phyloP scores from a whole-genome alignment of 2,888 invertebrate species.

The Yponomeuta malinellus region DNA sequence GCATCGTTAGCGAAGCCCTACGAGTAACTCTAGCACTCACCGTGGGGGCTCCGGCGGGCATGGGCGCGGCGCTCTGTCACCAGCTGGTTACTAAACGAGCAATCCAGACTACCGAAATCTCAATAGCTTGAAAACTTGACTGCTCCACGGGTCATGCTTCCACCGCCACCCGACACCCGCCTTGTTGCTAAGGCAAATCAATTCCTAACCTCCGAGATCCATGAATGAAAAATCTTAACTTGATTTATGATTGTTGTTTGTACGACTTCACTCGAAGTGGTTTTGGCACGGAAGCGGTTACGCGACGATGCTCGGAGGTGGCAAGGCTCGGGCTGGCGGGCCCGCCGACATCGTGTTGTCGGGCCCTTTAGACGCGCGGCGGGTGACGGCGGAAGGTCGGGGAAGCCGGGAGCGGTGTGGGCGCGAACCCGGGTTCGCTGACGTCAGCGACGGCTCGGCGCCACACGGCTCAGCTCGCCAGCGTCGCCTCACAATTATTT shows the following conservation, averaged over 20 bases:
- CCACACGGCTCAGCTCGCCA: conserved; percentile 56
- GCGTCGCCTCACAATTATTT: conserved; percentile 66
- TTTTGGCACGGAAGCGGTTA: conserved; percentile 3
- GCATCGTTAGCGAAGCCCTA: conserved; percentile 66
- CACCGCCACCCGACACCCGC: conserved; percentile 41
- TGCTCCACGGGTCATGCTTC: conserved; percentile 32
- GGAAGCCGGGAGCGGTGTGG: conserved; percentile 63
- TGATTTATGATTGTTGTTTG: conserved; percentile 3
- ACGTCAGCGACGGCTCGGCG: conserved; percentile 71
- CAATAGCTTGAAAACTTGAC: not conserved
- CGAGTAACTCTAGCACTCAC: conserved; percentile 61
- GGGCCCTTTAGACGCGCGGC: conserved; percentile 39
- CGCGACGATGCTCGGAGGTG: not conserved
- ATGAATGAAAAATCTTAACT: conserved; percentile 61
- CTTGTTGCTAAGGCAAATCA: conserved; percentile 63
- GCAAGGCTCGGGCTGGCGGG: not conserved
- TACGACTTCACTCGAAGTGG: not conserved
- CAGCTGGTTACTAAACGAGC: conserved; percentile 51
- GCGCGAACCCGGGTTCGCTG: conserved; percentile 65
- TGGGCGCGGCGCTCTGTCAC: conserved; percentile 67
- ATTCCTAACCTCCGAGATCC: conserved; percentile 55
- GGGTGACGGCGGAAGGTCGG: conserved; percentile 63
- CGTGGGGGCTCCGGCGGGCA: conserved; percentile 55
- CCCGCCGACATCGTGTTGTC: not conserved
- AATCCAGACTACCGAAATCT: conserved; percentile 51